Conservation (phyloP, 2,113 vertebrate species). For the Hystrix cristata region DNA sequence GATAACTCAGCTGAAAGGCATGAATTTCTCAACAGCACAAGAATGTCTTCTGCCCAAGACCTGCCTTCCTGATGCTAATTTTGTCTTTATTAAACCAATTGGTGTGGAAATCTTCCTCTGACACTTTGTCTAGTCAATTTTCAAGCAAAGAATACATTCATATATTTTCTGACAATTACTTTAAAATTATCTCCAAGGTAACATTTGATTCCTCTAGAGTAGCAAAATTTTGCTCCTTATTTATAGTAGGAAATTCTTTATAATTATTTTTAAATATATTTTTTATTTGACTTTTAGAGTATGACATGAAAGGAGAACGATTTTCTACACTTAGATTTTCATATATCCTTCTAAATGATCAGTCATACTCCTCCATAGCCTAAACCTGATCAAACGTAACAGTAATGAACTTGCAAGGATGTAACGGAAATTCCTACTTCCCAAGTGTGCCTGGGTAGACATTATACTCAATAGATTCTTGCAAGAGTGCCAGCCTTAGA, state of each 20-base stretch:
- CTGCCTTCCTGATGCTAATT: background rate
- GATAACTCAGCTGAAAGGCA: background rate
- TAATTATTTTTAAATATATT: background rate
- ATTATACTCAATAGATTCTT: background rate
- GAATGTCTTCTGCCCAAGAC: background rate
- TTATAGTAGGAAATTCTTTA: background rate
- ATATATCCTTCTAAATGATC: background rate
- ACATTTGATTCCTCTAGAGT: background rate
- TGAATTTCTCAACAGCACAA: background rate
- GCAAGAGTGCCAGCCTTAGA: background rate
- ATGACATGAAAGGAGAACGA: background rate
- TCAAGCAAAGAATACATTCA: slow-evolving; percentile 9
- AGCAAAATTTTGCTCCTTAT: background rate
- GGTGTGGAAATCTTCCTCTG: background rate
- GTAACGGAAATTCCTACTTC: background rate
- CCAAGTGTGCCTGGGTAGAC: background rate
- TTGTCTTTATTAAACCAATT: background rate
- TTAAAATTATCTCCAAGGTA: background rate
- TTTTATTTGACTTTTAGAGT: background rate
- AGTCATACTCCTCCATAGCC: background rate
- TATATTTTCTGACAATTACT: background rate
- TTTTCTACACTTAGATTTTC: slow-evolving; percentile 15
- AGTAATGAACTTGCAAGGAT: background rate
- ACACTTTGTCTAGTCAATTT: background rate
- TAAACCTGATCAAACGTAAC: background rate